Percentiles rank a stretch among this genome's conserved stretches.
phyloP scores from a whole-genome alignment of 1,140 invertebrate species.

The Sitodiplosis mosellana region DNA sequence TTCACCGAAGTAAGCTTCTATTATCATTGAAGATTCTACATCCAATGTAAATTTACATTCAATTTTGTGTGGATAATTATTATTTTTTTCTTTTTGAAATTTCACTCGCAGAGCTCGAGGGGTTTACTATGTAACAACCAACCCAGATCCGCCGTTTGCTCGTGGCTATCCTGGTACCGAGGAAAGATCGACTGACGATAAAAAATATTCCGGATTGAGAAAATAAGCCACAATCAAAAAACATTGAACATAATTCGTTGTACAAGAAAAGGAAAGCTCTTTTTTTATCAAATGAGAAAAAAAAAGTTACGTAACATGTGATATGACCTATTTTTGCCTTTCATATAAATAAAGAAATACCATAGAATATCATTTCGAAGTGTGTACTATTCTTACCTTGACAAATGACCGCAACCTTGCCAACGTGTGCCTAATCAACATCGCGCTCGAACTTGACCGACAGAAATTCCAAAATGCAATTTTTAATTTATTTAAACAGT shows the following conservation, averaged over 20 bases:
- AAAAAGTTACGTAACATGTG: too few relatives aligned
- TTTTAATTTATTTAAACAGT: too few relatives aligned
- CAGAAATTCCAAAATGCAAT: too few relatives aligned
- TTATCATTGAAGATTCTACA: too few relatives aligned
- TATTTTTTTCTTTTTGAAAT: conserved; percentile 2
- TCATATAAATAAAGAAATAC: too few relatives aligned
- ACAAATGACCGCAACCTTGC: too few relatives aligned
- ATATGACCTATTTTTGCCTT: too few relatives aligned
- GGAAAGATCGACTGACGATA: background rate
- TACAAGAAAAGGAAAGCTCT: background rate
- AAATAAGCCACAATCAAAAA: background rate
- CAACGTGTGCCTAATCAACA: too few relatives aligned
- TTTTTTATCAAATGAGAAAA: background rate
- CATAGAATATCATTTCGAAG: too few relatives aligned
- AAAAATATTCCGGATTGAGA: background rate
- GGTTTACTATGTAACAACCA: conserved; percentile 68
- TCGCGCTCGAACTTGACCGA: too few relatives aligned
- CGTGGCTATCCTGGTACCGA: conserved; percentile 51
- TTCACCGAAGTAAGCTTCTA: conserved; percentile 39
- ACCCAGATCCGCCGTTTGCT: conserved; percentile 64
- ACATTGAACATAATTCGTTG: background rate
- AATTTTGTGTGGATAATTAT: background rate
- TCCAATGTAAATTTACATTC: too few relatives aligned
- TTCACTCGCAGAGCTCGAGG: conserved; percentile 46
- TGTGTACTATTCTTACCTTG: too few relatives aligned